Percentiles rank a stretch among this genome's conserved stretches.
Evolutionary conservation across 2,113 vertebrate species (phyloP).

Genomic region (Mellivora capensis): DNA sequence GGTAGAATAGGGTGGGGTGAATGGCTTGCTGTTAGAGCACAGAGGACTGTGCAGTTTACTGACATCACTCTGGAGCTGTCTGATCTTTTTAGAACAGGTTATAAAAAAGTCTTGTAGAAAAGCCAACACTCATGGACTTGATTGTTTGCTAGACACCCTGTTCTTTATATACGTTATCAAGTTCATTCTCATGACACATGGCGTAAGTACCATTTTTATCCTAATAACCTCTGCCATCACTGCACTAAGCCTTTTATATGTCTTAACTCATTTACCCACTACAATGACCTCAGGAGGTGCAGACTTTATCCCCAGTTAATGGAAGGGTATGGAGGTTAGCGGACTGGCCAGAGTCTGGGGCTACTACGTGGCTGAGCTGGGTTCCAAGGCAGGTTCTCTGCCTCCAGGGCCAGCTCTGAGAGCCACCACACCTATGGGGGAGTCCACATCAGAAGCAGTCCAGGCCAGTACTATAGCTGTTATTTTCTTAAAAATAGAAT

Average conservation of each 20-base stretch:
- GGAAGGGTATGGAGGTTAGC: background rate
- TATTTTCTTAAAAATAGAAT: background rate
- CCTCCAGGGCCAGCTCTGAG: rapidly evolving
- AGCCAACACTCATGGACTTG: rapidly evolving
- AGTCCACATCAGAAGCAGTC: background rate
- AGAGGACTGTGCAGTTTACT: too few relatives aligned
- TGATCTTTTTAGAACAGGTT: background rate
- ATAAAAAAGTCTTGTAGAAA: background rate
- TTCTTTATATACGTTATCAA: background rate
- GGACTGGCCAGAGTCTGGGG: rapidly evolving
- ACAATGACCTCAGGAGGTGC: background rate
- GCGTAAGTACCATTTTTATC: background rate
- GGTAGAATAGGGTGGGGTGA: background rate
- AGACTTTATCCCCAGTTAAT: background rate
- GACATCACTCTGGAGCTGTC: background rate
- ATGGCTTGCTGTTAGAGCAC: too few relatives aligned
- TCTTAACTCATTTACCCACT: background rate
- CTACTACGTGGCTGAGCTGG: background rate
- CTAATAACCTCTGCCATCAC: background rate
- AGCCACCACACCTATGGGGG: rapidly evolving
- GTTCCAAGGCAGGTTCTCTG: background rate
- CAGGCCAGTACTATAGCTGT: background rate
- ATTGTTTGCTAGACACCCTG: background rate
- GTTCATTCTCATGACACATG: background rate
- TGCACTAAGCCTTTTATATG: background rate